These are phyloP conservation scores for Asobara japonica DNA, from an alignment of 1,140 invertebrate genomes.

Conservation along the genomic window DNA sequence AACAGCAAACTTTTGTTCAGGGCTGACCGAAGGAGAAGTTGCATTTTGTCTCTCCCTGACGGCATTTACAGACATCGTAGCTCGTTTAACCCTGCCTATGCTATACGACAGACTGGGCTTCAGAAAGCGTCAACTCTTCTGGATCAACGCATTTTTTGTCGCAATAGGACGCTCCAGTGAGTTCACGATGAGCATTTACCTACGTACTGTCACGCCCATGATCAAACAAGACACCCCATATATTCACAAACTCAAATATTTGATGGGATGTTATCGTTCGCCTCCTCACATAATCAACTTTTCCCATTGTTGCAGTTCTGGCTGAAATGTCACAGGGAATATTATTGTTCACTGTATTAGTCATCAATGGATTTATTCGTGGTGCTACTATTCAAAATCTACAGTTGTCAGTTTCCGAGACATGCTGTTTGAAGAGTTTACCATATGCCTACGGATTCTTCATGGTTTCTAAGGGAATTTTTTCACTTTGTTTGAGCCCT, in stretches of 20 bases:
- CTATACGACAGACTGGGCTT: slow-evolving; percentile 75
- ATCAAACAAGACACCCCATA: slow-evolving; percentile 4
- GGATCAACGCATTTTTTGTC: slow-evolving; percentile 74
- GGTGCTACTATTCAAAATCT: slow-evolving; percentile 80
- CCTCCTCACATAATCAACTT: slow-evolving; percentile 9
- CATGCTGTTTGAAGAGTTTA: slow-evolving; percentile 76
- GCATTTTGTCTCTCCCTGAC: slow-evolving; percentile 78
- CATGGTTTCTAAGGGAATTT: slow-evolving; percentile 79
- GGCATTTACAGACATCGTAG: slow-evolving; percentile 77
- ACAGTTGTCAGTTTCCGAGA: slow-evolving; percentile 78
- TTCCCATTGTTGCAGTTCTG: slow-evolving; percentile 59
- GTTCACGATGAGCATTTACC: slow-evolving; percentile 42
- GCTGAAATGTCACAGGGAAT: slow-evolving; percentile 64
- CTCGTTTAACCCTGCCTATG: slow-evolving; percentile 75
- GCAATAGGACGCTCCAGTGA: slow-evolving; percentile 77
- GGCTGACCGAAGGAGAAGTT: slow-evolving; percentile 70
- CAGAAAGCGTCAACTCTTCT: slow-evolving; percentile 76
- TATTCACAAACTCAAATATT: slow-evolving; percentile 19
- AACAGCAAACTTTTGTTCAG: slow-evolving; percentile 31
- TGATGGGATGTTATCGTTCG: neutral
- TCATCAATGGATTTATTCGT: slow-evolving; percentile 78
- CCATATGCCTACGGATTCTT: slow-evolving; percentile 80
- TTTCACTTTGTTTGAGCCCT: slow-evolving; percentile 76
- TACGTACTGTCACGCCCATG: neutral
- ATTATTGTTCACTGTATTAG: slow-evolving; percentile 66